Percentiles rank a stretch among this genome's conserved stretches.
Evolutionary conservation across 2,797 vertebrate species (phyloP).

Genomic region (Otolemur crassicaudatus): DNA sequence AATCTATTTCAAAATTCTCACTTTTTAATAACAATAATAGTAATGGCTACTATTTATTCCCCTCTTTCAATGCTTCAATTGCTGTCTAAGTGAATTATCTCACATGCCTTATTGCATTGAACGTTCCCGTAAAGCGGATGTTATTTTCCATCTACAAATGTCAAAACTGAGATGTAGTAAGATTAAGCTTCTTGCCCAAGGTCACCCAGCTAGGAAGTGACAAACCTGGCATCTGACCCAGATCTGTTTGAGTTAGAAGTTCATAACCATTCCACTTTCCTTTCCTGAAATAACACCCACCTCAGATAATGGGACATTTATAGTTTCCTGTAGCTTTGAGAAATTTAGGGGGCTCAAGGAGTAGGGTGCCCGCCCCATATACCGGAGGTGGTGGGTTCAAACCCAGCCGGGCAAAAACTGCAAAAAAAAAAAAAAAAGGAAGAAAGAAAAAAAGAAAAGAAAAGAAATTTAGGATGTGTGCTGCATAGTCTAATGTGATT

Average conservation of each 20-base stretch:
- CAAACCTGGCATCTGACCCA: neutral
- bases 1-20: neutral
- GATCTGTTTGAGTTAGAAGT: neutral
- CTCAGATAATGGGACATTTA: neutral
- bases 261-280: neutral
- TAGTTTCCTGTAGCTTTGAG: neutral
- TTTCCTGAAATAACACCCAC: neutral
- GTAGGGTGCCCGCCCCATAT: too few species aligned
- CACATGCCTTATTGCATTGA: neutral
- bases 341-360: neutral
- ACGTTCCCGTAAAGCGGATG: neutral
- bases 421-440: neutral
- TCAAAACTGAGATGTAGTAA: neutral
- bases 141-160: neutral
- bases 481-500: neutral
- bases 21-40: neutral
- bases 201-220: neutral
- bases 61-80: neutral
- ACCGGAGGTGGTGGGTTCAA: too few species aligned
- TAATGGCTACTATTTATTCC: neutral
- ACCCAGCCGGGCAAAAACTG: too few species aligned
- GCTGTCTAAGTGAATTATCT: neutral
- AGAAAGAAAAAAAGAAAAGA: too few species aligned
- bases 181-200: neutral
- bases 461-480: neutral